A percentile compares a stretch with the other conserved stretches of the same genome.
These are phyloP conservation scores for Chironomus riparius DNA, from an alignment of 2,888 invertebrate species.

Conservation along the genomic window DNA sequence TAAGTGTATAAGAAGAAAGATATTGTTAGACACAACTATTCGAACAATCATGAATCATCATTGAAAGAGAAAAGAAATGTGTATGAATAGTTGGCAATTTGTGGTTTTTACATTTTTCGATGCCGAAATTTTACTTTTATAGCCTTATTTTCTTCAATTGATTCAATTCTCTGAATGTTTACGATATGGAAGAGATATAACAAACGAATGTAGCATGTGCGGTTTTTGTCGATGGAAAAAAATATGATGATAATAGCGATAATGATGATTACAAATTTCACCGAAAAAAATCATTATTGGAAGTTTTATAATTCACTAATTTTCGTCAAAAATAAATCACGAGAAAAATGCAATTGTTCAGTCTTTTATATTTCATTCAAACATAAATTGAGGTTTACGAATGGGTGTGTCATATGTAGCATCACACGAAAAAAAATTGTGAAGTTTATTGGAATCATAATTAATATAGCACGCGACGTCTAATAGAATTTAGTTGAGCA, in stretches of 20 bases:
- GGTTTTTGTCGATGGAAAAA: background rate
- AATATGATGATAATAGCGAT: background rate
- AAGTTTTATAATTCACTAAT: background rate
- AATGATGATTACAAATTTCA: background rate
- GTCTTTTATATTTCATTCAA: too few species aligned
- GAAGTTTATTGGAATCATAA: background rate
- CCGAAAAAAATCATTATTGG: background rate
- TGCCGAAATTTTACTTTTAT: too few species aligned
- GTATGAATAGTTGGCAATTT: too few species aligned
- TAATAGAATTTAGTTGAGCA: background rate
- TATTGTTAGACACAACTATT: too few species aligned
- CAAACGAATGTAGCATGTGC: background rate
- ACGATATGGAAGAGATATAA: background rate
- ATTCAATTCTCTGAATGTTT: background rate
- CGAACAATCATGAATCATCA: too few species aligned
- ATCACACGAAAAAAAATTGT: background rate
- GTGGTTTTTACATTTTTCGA: too few species aligned
- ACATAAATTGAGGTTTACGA: background rate
- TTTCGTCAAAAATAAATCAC: background rate
- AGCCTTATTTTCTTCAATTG: background rate
- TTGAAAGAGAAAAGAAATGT: too few species aligned
- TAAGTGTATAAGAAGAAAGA: too few species aligned
- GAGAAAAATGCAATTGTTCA: background rate
- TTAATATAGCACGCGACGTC: constrained; percentile 2
- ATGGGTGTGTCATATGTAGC: constrained; percentile 6